phyloP scores from a whole-genome alignment of 2,797 vertebrate species.

The Sus cebifrons region DNA sequence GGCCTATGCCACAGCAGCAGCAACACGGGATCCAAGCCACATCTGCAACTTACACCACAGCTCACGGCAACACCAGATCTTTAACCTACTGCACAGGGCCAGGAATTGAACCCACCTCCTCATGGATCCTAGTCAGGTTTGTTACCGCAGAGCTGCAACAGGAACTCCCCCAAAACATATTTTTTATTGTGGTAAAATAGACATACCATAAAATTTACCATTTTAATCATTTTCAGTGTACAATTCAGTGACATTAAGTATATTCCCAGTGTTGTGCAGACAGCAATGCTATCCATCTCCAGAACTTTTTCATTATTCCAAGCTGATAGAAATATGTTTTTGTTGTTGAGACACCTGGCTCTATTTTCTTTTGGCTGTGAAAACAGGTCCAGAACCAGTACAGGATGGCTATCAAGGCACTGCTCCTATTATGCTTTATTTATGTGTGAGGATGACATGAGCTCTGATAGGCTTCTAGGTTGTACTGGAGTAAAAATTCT shows the following conservation, averaged over 20 bases:
- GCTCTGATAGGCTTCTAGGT: not conserved
- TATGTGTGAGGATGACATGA: not conserved
- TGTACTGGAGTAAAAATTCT: constrained; percentile 59
- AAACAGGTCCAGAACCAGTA: constrained; percentile 31
- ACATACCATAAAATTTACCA: not conserved
- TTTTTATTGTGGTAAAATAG: not conserved
- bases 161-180: not conserved
- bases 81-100: too few species aligned
- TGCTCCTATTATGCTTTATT: not conserved
- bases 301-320: not conserved
- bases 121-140: too few species aligned
- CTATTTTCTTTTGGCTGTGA: not conserved
- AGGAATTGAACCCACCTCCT: too few species aligned
- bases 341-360: not conserved
- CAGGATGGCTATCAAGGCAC: not conserved
- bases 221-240: not conserved
- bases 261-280: not conserved
- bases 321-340: not conserved
- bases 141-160: too few species aligned
- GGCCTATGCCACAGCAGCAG: too few species aligned
- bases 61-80: too few species aligned
- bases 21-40: too few species aligned
- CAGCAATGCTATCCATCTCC: not conserved
- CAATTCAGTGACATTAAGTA: not conserved
- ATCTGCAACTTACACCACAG: too few species aligned